phyloP scores from a whole-genome alignment of 2,888 invertebrate genomes.

The Athripsodes cinereus region DNA sequence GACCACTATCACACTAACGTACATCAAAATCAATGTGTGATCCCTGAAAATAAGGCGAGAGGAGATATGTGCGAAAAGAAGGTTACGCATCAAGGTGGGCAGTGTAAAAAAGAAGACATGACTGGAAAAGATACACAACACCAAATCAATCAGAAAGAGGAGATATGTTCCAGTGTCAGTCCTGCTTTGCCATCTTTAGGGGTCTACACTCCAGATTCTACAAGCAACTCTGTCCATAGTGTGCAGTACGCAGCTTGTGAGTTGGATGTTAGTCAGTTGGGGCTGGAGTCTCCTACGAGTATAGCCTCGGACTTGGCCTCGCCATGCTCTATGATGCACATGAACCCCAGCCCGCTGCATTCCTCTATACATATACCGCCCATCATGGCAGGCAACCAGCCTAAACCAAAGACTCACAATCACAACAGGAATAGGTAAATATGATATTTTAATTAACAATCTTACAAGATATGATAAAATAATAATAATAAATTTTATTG shows the following conservation, averaged over 20 bases:
- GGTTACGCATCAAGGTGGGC: conserved; percentile 35
- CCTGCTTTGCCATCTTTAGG: conserved; percentile 74
- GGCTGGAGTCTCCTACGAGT: conserved; percentile 82
- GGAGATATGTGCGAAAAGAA: conserved; percentile 43
- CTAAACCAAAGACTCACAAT: conserved; percentile 30
- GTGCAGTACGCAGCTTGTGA: conserved; percentile 76
- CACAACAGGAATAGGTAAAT: conserved; percentile 36
- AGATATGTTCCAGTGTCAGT: conserved; percentile 42
- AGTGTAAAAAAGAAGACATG: conserved; percentile 43
- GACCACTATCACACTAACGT: conserved; percentile 23
- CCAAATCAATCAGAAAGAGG: conserved; percentile 37
- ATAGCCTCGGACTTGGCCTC: conserved; percentile 81
- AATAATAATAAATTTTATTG: no score
- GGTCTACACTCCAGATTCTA: conserved; percentile 80
- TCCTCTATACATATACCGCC: conserved; percentile 47
- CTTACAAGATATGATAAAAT: no score
- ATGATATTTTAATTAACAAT: no score
- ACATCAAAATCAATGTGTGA: conserved; percentile 32
- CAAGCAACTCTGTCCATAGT: conserved; percentile 76
- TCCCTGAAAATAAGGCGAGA: conserved; percentile 32
- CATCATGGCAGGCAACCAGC: conserved; percentile 42
- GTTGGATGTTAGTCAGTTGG: conserved; percentile 75
- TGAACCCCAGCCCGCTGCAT: conserved; percentile 48
- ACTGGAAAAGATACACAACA: conserved; percentile 34
- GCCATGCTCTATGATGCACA: conserved; percentile 67